Conservation (phyloP, 2,797 vertebrate species). For the Parambassis ranga region DNA sequence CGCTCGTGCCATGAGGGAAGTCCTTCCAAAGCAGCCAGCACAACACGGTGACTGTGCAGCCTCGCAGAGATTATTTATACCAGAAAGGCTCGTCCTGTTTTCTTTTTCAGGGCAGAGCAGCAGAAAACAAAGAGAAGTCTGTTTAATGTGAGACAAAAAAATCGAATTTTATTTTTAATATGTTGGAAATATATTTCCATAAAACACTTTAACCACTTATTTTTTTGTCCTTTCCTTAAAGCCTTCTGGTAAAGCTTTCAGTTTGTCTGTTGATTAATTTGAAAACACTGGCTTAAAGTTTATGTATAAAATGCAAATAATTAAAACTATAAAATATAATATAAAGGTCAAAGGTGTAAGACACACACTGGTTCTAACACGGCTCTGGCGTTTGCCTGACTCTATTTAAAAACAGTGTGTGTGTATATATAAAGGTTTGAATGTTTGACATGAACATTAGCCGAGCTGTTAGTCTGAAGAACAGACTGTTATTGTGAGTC, state of each 20-base stretch:
- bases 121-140: background rate
- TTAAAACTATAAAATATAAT: too few relatives aligned
- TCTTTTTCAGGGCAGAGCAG: background rate
- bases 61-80: slow-evolving; percentile 28
- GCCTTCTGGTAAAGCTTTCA: too few relatives aligned
- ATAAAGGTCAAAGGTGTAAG: background rate
- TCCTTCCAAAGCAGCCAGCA: slow-evolving; percentile 23
- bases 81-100: slow-evolving; percentile 17
- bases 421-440: background rate
- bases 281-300: too few relatives aligned
- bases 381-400: background rate
- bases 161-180: background rate
- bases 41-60: slow-evolving; percentile 36
- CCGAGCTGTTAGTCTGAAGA: slow-evolving; percentile 27
- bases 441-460: slow-evolving; percentile 14
- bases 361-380: background rate
- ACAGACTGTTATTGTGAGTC: slow-evolving; percentile 54
- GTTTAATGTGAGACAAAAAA: background rate
- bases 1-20: slow-evolving; percentile 18
- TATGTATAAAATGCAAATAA: too few relatives aligned
- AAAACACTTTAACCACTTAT: too few relatives aligned
- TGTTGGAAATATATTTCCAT: background rate
- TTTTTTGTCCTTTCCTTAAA: too few relatives aligned
- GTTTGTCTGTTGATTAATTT: too few relatives aligned
- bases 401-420: background rate